Conservation (phyloP, 2,113 vertebrate genomes). For the Dasyprocta punctata region DNA sequence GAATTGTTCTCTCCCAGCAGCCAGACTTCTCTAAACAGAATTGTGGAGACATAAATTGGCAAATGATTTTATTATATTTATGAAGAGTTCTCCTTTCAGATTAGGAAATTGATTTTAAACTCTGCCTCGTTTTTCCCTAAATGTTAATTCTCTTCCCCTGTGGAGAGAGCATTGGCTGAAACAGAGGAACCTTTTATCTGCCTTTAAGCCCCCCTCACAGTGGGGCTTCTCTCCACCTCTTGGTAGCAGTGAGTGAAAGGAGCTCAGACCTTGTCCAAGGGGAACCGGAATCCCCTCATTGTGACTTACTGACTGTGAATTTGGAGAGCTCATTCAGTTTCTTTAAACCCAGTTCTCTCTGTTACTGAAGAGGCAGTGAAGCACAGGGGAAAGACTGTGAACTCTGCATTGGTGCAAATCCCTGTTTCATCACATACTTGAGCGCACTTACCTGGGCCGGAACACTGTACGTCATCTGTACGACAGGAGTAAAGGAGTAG, state of each 20-base stretch:
- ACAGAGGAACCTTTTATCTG: fast-evolving
- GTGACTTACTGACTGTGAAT: neutral
- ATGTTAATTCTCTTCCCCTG: no score
- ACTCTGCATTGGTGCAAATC: no score
- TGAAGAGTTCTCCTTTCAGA: neutral
- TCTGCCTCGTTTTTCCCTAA: neutral
- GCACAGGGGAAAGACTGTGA: neutral
- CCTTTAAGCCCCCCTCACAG: neutral
- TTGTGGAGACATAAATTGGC: neutral
- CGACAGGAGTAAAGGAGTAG: neutral
- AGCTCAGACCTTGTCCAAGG: neutral
- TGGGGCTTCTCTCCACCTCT: neutral
- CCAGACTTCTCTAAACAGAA: neutral
- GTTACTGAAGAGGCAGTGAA: neutral
- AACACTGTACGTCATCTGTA: neutral
- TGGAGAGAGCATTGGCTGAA: neutral
- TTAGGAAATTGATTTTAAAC: neutral
- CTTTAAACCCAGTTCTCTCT: neutral
- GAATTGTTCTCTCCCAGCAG: neutral
- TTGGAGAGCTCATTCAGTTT: neutral
- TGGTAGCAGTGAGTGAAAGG: neutral
- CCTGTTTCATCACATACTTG: neutral
- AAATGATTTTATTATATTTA: neutral
- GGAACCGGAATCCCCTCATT: neutral
- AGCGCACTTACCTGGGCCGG: fast-evolving